Evolutionary conservation across 2,113 vertebrate genomes (phyloP), one percentile per base, ranked within the genome.

Genomic region (Anhinga rufa): DNA sequence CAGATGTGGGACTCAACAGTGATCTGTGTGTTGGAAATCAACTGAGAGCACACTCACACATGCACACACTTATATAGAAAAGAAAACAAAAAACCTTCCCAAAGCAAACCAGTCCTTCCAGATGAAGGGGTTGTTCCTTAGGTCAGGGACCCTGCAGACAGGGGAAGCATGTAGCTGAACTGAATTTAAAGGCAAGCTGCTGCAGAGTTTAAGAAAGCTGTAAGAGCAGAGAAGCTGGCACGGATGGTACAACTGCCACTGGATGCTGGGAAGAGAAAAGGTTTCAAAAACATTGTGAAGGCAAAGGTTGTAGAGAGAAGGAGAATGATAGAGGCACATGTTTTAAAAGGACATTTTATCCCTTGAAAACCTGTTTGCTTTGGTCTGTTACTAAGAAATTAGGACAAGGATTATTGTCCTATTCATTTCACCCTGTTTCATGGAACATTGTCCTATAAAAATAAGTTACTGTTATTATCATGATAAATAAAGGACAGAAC

Each of bases 401-500:
- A 97, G 90, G 95, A 94, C 83, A 91, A 95, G 61, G 79, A 82
- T 96, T 95, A 97, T 97, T 97, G 72, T 91, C 93, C 94, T 97
- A 94, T 96, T 94, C 70, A 57, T 96, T 97, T 97, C 90, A 97
- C 58, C 82, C 88, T 80, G 88, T 93, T 96, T 88, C 96, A 97
- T 97, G 86, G 96, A 91, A 77, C 76, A 92, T 54, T 91, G 91
- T 95, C 93, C 96, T 97, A 97, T 95, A 96, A 96, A 96, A 96
- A 95, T 91, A 97, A 97, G 93, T 97, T 96, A 96, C 91, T 97
- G 94, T 86, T 97, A 91, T 90, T 97, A 97, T 97, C 77, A 86
- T 96, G 95, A 98, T 96, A 98, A 97, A 98, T 97, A 97, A 97
- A 96, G 95, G 97, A 97, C 92, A 97, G 89, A 88, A 97, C 88